A percentile compares a stretch with the other conserved stretches of the same genome.
Evolutionary conservation across 2,888 invertebrate species (phyloP).

Genomic region (Synergus gifuensis): DNA sequence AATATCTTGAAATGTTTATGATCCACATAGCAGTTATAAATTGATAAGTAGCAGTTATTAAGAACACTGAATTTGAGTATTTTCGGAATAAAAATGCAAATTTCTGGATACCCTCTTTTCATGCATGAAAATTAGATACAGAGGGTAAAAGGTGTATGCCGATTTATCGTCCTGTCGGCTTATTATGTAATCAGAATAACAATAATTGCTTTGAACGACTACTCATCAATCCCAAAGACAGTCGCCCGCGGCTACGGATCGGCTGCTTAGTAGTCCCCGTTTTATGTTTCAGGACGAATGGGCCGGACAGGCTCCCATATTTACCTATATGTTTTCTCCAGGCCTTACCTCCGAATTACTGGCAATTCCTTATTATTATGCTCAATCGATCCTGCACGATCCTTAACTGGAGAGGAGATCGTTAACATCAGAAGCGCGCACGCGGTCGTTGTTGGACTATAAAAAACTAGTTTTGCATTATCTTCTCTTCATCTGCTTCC

Average conservation of each 20-base stretch:
- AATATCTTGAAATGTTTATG: no score
- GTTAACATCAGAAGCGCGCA: conserved; percentile 44
- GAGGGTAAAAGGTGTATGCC: not conserved
- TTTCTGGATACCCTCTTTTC: not conserved
- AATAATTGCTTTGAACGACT: conserved; percentile 73
- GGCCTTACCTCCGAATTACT: conserved; percentile 48
- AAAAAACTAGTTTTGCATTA: conserved; percentile 17
- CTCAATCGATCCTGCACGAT: conserved; percentile 44
- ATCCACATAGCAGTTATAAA: no score
- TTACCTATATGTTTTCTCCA: conserved; percentile 32
- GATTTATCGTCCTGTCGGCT: conserved; percentile 58
- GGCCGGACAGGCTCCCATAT: conserved; percentile 33
- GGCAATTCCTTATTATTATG: conserved; percentile 51
- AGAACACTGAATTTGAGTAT: no score
- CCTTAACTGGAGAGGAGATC: conserved; percentile 38
- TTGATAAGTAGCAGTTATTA: no score
- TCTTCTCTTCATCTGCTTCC: not conserved
- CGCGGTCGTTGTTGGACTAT: conserved; percentile 1
- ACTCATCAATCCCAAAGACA: conserved; percentile 74
- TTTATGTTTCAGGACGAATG: conserved; percentile 37
- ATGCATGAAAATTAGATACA: not conserved
- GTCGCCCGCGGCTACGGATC: conserved; percentile 60
- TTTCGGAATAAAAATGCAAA: no score
- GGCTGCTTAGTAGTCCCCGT: conserved; percentile 15
- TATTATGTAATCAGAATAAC: conserved; percentile 75